Evolutionary conservation across 2,797 vertebrate species (phyloP).

Genomic region (Craterocephalus amniculus): DNA sequence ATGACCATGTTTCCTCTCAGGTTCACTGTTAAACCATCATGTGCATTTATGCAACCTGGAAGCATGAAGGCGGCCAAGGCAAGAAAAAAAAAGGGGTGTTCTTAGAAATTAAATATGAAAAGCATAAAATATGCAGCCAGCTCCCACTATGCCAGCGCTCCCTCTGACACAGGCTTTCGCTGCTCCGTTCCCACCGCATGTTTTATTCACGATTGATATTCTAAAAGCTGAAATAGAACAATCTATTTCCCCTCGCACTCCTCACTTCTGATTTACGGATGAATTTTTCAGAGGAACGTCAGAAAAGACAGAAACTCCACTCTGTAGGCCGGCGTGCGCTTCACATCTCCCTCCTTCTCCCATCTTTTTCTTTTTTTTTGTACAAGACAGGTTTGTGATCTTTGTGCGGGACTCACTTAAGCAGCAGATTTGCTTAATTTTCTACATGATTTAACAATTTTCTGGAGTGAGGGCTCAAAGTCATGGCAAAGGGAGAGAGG

Average conservation of each 20-base stretch:
- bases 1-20: slow-evolving; percentile 62
- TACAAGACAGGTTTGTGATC: slow-evolving; percentile 68
- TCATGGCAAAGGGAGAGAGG: slow-evolving; percentile 32
- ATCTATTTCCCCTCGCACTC: slow-evolving; percentile 74
- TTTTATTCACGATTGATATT: slow-evolving; percentile 81
- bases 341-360: slow-evolving; percentile 41
- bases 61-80: slow-evolving; percentile 40
- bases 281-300: slow-evolving; percentile 79
- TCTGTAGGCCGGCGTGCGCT: slow-evolving; percentile 47
- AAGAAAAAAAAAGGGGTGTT: slow-evolving; percentile 64
- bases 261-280: slow-evolving; percentile 79
- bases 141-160: slow-evolving; percentile 63
- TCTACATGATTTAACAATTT: slow-evolving; percentile 82
- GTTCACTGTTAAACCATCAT: slow-evolving; percentile 47
- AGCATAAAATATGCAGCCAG: slow-evolving; percentile 77
- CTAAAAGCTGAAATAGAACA: slow-evolving; percentile 82
- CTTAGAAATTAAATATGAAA: slow-evolving; percentile 82
- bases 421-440: slow-evolving; percentile 78
- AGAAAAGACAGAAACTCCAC: slow-evolving; percentile 71
- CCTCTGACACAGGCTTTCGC: slow-evolving; percentile 68
- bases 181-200: slow-evolving; percentile 70
- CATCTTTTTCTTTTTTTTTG: slow-evolving; percentile 33
- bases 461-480: slow-evolving; percentile 53
- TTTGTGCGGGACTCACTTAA: slow-evolving; percentile 64
- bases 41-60: slow-evolving; percentile 48